A percentile compares a stretch with the other conserved stretches of the same genome.
These are phyloP conservation scores for Ancistrus triradiatus DNA, from an alignment of 2,113 vertebrate species.

Conservation along the genomic window DNA sequence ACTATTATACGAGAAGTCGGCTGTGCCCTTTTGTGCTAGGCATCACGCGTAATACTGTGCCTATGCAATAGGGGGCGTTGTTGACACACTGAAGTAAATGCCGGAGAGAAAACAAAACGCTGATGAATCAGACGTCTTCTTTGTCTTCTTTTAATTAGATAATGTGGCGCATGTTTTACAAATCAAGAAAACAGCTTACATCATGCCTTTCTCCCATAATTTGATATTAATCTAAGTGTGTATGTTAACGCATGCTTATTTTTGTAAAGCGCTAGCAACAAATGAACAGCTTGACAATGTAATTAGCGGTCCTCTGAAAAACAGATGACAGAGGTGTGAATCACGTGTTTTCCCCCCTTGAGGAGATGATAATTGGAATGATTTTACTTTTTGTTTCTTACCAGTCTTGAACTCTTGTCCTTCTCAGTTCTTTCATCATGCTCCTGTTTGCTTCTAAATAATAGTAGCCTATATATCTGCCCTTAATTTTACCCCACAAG, in stretches of 20 bases:
- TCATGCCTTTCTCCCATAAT: conserved; percentile 11
- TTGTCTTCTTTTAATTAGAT: conserved; percentile 21
- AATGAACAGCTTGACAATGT: conserved; percentile 29
- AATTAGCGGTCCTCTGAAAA: conserved; percentile 32
- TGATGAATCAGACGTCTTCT: neutral
- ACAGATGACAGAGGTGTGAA: conserved; percentile 18
- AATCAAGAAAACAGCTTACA: conserved; percentile 15
- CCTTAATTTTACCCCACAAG: neutral
- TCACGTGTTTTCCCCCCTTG: conserved; percentile 22
- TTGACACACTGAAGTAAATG: conserved; percentile 46
- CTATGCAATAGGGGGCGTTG: conserved; percentile 58
- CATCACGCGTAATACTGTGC: neutral
- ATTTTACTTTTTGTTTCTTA: conserved; percentile 48
- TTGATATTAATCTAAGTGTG: neutral
- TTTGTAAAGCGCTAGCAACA: neutral
- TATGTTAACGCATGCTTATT: neutral
- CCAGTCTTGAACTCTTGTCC: conserved; percentile 10
- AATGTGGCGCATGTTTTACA: conserved; percentile 6
- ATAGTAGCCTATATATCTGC: neutral
- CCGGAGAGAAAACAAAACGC: neutral
- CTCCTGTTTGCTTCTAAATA: neutral
- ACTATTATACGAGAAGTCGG: too few relatives aligned
- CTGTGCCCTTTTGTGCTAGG: too few relatives aligned
- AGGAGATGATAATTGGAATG: conserved; percentile 52
- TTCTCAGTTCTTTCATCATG: conserved; percentile 1